Conservation (phyloP, 2,113 vertebrate species). For the Brachyhypopomus occidentalis region DNA sequence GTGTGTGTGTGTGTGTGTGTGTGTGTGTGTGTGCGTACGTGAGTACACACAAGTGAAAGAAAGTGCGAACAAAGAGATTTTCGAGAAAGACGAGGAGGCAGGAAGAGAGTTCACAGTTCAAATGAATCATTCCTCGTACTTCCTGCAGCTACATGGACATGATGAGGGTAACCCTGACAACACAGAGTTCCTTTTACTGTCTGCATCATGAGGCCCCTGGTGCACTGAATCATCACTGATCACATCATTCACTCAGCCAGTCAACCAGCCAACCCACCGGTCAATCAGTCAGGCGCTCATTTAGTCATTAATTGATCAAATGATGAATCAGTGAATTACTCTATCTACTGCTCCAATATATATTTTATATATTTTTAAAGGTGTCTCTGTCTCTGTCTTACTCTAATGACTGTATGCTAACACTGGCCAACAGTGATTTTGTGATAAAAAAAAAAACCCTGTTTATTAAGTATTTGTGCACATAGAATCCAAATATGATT, state of each 20-base stretch:
- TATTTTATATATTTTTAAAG: too few relatives aligned
- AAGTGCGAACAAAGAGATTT: background rate
- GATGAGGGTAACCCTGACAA: slow-evolving; percentile 3
- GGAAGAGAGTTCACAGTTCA: background rate
- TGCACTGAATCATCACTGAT: slow-evolving; percentile 1
- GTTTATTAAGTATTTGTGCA: too few relatives aligned
- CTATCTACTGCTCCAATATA: too few relatives aligned
- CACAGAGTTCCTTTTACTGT: background rate
- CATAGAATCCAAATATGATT: too few relatives aligned
- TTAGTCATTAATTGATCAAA: background rate
- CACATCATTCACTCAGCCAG: background rate
- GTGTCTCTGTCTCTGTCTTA: too few relatives aligned
- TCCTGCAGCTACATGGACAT: slow-evolving; percentile 1
- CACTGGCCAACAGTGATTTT: too few relatives aligned
- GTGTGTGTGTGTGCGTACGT: background rate
- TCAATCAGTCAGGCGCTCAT: background rate
- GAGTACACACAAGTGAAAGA: background rate
- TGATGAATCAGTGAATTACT: background rate
- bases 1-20: slow-evolving; percentile 8
- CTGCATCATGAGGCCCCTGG: background rate
- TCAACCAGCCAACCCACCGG: background rate
- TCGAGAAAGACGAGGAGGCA: slow-evolving; percentile 23
- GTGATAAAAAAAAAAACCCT: too few relatives aligned
- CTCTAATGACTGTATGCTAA: too few relatives aligned
- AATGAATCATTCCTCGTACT: slow-evolving; percentile 30